These are phyloP conservation scores for Tridacna gigas DNA, from an alignment of 2,888 invertebrate genomes.

Conservation along the genomic window DNA sequence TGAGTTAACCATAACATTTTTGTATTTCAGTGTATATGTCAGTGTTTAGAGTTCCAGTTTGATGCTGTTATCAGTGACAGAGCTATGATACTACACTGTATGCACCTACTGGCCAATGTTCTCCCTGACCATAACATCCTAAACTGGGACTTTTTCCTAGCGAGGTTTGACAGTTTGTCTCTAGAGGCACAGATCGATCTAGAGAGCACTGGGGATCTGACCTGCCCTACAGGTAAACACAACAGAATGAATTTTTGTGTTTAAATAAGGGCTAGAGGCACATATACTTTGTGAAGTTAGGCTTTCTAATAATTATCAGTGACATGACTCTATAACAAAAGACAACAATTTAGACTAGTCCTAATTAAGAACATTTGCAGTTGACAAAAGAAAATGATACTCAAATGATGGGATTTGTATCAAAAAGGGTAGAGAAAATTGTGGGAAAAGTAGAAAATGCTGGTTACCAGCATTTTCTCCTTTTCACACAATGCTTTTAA, in stretches of 20 bases:
- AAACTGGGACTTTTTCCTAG: conserved; percentile 98
- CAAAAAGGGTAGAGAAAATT: too few relatives aligned
- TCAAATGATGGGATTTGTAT: too few relatives aligned
- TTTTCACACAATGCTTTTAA: too few relatives aligned
- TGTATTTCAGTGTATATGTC: not conserved
- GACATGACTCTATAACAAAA: too few relatives aligned
- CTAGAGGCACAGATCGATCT: conserved; percentile 97
- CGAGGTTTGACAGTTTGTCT: conserved; percentile 97
- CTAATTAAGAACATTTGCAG: too few relatives aligned
- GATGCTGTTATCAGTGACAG: too few relatives aligned
- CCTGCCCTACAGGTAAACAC: conserved; percentile 89
- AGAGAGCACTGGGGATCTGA: conserved; percentile 89
- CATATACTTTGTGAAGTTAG: too few relatives aligned
- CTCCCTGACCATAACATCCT: conserved; percentile 95
- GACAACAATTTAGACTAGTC: too few relatives aligned
- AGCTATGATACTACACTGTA: conserved; percentile 66
- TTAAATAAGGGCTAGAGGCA: not conserved
- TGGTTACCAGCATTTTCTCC: too few relatives aligned
- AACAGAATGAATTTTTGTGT: not conserved
- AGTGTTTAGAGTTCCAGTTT: not conserved
- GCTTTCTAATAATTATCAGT: too few relatives aligned
- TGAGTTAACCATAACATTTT: not conserved
- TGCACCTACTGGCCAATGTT: conserved; percentile 97
- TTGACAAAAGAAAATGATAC: too few relatives aligned
- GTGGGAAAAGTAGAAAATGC: too few relatives aligned